Percentiles rank a stretch among this genome's conserved stretches.
Evolutionary conservation across 30 jellyfish, hydroid and myxozoan species (phyloP).

Genomic region (Cassiopea xamachana): DNA sequence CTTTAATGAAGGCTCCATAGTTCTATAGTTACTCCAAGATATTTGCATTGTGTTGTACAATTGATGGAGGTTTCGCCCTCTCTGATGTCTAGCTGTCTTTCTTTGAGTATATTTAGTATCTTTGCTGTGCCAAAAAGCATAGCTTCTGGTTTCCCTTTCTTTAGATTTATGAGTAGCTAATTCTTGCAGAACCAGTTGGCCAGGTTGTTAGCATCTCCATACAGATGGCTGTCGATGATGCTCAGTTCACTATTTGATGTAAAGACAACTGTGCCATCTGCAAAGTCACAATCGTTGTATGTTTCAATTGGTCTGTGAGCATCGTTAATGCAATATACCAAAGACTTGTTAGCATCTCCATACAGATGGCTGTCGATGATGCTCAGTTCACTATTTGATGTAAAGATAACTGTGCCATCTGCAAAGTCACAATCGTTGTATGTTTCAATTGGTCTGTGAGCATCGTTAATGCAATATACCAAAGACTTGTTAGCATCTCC

Average conservation of each 20-base stretch:
- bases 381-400: too few species aligned
- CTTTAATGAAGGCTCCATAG: slow-evolving; percentile 31
- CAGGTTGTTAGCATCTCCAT: slow-evolving; percentile 8
- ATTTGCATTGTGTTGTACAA: slow-evolving; percentile 41
- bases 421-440: too few species aligned
- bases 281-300: slow-evolving; percentile 15
- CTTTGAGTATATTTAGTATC: background rate
- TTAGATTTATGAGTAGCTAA: slow-evolving; percentile 11
- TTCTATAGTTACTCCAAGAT: slow-evolving; percentile 23
- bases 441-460: too few species aligned
- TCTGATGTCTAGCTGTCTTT: slow-evolving; percentile 36
- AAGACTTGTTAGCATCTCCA: too few species aligned
- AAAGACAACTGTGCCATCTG: slow-evolving; percentile 29
- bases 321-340: background rate
- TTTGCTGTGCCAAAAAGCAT: background rate
- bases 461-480: too few species aligned
- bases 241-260: slow-evolving; percentile 9
- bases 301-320: slow-evolving; percentile 24
- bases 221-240: slow-evolving; percentile 12
- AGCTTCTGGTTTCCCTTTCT: slow-evolving; percentile 37
- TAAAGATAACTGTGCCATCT: too few species aligned
- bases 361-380: too few species aligned
- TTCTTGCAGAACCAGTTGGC: slow-evolving; percentile 22
- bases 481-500: too few species aligned
- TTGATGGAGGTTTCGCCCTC: slow-evolving; percentile 28